These are phyloP conservation scores for Schizopygopsis malacanthus DNA, from an alignment of 2,797 vertebrate species.

Conservation along the genomic window DNA sequence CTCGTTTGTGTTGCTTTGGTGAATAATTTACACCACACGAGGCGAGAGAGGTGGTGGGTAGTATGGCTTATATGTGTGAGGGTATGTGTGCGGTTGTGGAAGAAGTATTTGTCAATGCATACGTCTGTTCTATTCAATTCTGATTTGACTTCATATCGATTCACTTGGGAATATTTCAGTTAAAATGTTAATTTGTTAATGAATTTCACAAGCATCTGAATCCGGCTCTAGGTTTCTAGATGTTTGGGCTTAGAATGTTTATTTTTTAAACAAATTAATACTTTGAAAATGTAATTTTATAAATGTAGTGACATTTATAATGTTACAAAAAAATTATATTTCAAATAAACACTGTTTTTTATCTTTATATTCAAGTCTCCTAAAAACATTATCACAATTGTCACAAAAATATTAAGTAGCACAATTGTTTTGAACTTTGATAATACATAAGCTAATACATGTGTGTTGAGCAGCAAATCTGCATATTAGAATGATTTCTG, in stretches of 20 bases:
- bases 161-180: neutral
- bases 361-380: too few relatives aligned
- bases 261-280: neutral
- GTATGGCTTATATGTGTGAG: conserved; percentile 14
- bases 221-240: neutral
- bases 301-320: too few relatives aligned
- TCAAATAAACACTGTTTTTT: too few relatives aligned
- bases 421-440: neutral
- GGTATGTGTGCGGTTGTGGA: neutral
- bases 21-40: conserved; percentile 59
- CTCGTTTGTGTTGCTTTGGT: conserved; percentile 46
- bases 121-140: neutral
- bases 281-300: too few relatives aligned
- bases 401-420: neutral
- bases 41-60: conserved; percentile 36
- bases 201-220: neutral
- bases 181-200: neutral
- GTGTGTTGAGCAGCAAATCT: neutral
- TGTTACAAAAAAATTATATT: too few relatives aligned
- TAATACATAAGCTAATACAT: neutral
- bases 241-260: neutral
- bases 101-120: conserved; percentile 2
- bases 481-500: neutral
- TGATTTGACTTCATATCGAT: neutral
- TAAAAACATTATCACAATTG: neutral